A percentile compares a stretch with the other conserved stretches of the same genome.
Evolutionary conservation across 2,113 vertebrate species (phyloP).

Genomic region (Daboia siamensis): DNA sequence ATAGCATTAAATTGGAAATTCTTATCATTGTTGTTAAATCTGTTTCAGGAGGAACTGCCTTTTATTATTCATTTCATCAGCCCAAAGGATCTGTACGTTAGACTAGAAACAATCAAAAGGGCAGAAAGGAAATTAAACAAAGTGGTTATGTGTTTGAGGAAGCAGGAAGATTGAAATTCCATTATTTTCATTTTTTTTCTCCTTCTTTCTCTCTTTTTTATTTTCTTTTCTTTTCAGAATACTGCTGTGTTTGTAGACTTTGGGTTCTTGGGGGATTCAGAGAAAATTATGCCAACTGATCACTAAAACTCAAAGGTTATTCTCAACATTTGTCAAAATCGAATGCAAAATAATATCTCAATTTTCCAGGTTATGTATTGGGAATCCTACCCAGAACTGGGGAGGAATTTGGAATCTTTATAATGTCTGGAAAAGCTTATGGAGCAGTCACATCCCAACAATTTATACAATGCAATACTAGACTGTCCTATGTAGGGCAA

Average conservation of each 20-base stretch:
- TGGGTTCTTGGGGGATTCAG: not conserved
- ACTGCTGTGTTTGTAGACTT: constrained; percentile 29
- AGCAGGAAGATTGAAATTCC: constrained; percentile 34
- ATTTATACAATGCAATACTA: too few relatives aligned
- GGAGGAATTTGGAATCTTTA: not conserved
- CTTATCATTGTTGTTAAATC: constrained; percentile 30
- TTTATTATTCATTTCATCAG: constrained; percentile 44
- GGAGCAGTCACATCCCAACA: not conserved
- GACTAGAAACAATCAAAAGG: constrained; percentile 20
- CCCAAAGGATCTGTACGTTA: constrained; percentile 32
- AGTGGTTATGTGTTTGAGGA: constrained; percentile 20
- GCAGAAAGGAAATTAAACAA: constrained; percentile 55
- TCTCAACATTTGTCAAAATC: not conserved
- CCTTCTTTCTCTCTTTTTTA: not conserved
- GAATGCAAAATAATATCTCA: not conserved
- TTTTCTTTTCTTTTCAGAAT: not conserved
- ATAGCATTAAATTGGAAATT: constrained; percentile 45
- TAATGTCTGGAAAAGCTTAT: not conserved
- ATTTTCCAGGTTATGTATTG: not conserved
- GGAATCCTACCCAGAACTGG: not conserved
- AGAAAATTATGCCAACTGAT: not conserved
- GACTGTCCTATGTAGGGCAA: not conserved
- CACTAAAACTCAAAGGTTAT: not conserved
- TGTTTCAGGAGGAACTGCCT: not conserved
- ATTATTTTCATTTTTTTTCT: constrained; percentile 10